phyloP scores from a whole-genome alignment of 2,888 invertebrate species.

The Epinotia bilunana region DNA sequence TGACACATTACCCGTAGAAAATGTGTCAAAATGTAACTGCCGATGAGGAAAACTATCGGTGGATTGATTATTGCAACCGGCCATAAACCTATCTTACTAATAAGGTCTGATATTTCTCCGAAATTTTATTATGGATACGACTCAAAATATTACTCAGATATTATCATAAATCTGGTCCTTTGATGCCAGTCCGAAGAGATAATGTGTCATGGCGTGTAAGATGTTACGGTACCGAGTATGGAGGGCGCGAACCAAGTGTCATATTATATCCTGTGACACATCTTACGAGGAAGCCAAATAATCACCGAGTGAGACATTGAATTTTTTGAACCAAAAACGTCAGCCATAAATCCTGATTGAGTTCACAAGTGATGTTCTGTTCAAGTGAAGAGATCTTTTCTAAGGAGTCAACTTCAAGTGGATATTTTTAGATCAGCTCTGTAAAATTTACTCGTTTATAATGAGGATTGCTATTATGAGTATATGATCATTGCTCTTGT shows the following conservation, averaged over 20 bases:
- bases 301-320: conserved; percentile 8
- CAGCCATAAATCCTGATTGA: conserved; percentile 18
- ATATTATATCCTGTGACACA: conserved; percentile 28
- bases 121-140: no score
- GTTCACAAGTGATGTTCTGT: background rate
- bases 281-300: background rate
- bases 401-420: background rate
- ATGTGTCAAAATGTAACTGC: no score
- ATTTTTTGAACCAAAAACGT: conserved; percentile 12
- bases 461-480: background rate
- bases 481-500: background rate
- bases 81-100: no score
- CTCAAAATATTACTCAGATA: background rate
- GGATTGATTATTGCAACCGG: no score
- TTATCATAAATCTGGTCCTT: conserved; percentile 9
- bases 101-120: no score
- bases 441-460: background rate
- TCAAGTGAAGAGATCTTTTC: background rate
- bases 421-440: background rate
- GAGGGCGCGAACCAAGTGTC: conserved; percentile 17
- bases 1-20: no score
- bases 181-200: background rate
- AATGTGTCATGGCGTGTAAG: conserved; percentile 15
- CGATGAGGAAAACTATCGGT: no score
- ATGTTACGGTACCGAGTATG: conserved; percentile 9